Evolutionary conservation across 37 sponge, comb jelly and placozoan species (phyloP), one percentile per base, ranked within the genome.

Genomic region (Chondrilla cf. caribensis): DNA sequence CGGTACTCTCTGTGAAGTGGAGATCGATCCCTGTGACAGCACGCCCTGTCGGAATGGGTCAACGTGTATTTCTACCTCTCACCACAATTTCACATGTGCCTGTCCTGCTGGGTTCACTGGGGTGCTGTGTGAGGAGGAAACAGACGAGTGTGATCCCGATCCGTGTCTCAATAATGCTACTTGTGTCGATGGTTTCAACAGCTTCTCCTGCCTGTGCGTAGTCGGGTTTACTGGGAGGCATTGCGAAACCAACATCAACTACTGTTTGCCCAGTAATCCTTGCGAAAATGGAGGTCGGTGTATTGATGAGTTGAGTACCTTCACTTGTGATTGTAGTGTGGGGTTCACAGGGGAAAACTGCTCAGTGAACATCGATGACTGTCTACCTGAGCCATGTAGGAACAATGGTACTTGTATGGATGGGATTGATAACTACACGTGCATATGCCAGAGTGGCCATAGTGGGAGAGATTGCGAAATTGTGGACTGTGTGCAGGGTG

Each of bases 271-370:
- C 17, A 8, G 54, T 11, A 65, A 62, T 11, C 84, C 82, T 21
- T 94, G 95, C 38, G 47, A 81, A 37, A 88, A 91, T 79, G 86
- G 86, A 58, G 93, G 72, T 18, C 80, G 58, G 22, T 93, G 94
- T 58, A 58, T 24, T 19, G 84, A 83, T 40, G 24, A 33, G 82
- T 29, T 84, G 22, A 84, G 8, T 9, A 22, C 9, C 9, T 84
- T 36, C 25, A 58, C 51, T 6, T 84, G 85, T 54, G 15, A 36
- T 3, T 84, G 85, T 25, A 3, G 68, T 33, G 54, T 21, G 18
- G 85, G 85, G 3, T 73, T 79, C 44, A 81, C 58, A 31, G 60
- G 36, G 0, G 84, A 77, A 19, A 51, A 39, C 31, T 94, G 95
- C 60, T 71, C 60, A 33, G 58, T 22, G 8, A 54, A 82, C 51